Conservation (phyloP, 2,113 vertebrate species). For the Thalassoma bifasciatum region DNA sequence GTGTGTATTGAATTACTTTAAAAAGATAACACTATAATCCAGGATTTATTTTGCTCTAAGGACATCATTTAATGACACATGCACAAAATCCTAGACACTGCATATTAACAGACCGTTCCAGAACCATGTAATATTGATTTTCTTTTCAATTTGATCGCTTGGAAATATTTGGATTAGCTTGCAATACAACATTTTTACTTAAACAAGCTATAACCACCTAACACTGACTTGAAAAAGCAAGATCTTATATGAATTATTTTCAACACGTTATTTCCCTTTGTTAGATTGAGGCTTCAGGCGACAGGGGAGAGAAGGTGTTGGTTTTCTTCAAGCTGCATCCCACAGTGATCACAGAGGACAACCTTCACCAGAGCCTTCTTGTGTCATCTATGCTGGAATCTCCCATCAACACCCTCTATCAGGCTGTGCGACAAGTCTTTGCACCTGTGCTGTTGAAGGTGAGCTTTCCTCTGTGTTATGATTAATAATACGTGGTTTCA, state of each 20-base stretch:
- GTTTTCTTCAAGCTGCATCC: conserved; percentile 96
- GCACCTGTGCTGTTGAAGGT: conserved; percentile 93
- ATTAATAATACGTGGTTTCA: not conserved
- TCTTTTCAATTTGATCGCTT: no score
- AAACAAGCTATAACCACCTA: not conserved
- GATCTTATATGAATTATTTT: not conserved
- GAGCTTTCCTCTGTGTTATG: not conserved
- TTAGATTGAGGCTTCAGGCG: conserved; percentile 87
- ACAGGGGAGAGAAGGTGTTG: conserved; percentile 86
- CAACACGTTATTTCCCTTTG: conserved; percentile 13
- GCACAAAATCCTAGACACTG: not conserved
- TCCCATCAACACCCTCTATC: conserved; percentile 94
- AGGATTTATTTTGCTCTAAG: no score
- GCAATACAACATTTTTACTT: not conserved
- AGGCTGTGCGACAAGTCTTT: conserved; percentile 92
- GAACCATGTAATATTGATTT: not conserved
- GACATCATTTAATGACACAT: no score
- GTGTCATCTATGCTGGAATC: conserved; percentile 97
- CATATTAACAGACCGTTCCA: not conserved
- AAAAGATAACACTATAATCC: no score
- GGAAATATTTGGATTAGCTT: not conserved
- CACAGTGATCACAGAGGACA: conserved; percentile 93
- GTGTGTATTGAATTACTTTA: no score
- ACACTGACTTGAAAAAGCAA: not conserved
- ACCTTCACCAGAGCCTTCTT: conserved; percentile 91